Evolutionary conservation across 30 jellyfish, hydroid and myxozoan genomes (phyloP).

Genomic region (Sanderia malayensis): DNA sequence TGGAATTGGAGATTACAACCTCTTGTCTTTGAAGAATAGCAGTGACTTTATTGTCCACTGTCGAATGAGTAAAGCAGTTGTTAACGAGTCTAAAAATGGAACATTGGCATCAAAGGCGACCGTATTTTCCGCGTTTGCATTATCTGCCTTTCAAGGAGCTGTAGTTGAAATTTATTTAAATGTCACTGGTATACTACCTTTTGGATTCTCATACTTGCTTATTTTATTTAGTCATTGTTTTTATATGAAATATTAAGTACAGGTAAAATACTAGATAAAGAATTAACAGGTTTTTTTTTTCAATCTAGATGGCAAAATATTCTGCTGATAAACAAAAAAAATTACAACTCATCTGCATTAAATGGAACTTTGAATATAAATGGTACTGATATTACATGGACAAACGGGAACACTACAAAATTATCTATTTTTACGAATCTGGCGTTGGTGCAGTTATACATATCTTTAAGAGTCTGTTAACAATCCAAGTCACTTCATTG

Average conservation of each 20-base stretch:
- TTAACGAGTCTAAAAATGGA: constrained; percentile 15
- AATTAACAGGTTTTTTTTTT: no score
- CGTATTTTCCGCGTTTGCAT: constrained; percentile 67
- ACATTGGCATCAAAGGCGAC: constrained; percentile 55
- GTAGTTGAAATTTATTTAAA: constrained; percentile 48
- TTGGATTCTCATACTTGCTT: no score
- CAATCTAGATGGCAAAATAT: neutral
- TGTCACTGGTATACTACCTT: constrained; percentile 42
- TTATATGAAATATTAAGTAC: no score
- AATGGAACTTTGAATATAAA: constrained; percentile 1
- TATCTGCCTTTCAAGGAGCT: constrained; percentile 50
- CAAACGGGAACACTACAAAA: constrained; percentile 2
- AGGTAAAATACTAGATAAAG: no score
- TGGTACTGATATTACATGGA: constrained; percentile 17
- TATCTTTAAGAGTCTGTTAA: constrained; percentile 21
- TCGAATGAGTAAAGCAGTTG: constrained; percentile 59
- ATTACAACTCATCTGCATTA: neutral
- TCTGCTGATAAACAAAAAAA: constrained; percentile 11
- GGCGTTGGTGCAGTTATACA: constrained; percentile 31
- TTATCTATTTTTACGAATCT: constrained; percentile 19
- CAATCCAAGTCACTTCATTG: constrained; percentile 13
- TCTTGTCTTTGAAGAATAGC: constrained; percentile 44
- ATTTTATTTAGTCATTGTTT: no score
- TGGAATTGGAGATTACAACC: constrained; percentile 69
- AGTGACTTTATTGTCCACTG: constrained; percentile 46